phyloP scores from a whole-genome alignment of 2,113 vertebrate genomes.

The Puntigrus tetrazona region DNA sequence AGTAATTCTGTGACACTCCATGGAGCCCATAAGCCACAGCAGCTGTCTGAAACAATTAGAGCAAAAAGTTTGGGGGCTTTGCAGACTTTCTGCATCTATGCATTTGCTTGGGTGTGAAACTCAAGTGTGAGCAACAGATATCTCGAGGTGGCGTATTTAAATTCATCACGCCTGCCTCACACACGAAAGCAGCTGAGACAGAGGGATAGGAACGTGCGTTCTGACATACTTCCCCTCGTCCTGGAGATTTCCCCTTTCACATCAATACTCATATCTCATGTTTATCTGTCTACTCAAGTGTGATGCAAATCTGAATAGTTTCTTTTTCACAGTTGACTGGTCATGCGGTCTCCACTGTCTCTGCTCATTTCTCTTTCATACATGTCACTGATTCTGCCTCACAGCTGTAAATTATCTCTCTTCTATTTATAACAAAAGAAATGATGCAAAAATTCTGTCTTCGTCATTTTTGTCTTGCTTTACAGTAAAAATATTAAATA shows the following conservation, averaged over 20 bases:
- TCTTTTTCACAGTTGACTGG: constrained; percentile 13
- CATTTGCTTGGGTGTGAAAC: constrained; percentile 14
- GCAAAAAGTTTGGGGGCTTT: not conserved
- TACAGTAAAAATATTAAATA: not conserved
- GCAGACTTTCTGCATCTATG: constrained; percentile 9
- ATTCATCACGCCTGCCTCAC: not conserved
- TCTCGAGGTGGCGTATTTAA: not conserved
- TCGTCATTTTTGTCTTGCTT: not conserved
- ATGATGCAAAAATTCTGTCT: not conserved
- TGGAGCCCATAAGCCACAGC: constrained; percentile 1
- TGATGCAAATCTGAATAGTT: constrained; percentile 15
- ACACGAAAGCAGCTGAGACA: not conserved
- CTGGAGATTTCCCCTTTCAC: constrained; percentile 7
- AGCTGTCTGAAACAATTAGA: constrained; percentile 21
- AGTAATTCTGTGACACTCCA: not conserved
- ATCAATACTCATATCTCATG: constrained; percentile 18
- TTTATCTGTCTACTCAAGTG: not conserved
- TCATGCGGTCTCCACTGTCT: not conserved
- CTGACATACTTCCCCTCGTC: not conserved
- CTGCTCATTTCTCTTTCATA: constrained; percentile 16
- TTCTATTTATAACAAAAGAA: not conserved
- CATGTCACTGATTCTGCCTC: not conserved
- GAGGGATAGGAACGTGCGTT: not conserved
- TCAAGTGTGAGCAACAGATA: not conserved
- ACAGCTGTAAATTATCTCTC: not conserved